Evolutionary conservation across 2,113 vertebrate species (phyloP).

Genomic region (Chaenocephalus aceratus): DNA sequence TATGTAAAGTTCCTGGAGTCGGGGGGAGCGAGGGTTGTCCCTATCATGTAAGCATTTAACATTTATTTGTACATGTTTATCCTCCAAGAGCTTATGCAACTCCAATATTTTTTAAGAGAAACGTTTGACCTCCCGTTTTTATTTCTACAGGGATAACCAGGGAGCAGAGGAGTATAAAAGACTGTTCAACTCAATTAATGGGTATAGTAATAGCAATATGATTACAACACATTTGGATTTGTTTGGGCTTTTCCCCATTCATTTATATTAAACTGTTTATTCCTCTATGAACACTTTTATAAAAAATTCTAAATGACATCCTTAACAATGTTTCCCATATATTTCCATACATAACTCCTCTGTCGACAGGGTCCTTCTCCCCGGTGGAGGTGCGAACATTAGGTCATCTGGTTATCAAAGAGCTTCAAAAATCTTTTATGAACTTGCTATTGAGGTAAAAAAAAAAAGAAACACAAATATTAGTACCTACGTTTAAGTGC

Average conservation of each 20-base stretch:
- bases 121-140: background rate
- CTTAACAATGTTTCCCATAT: too few relatives aligned
- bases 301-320: too few relatives aligned
- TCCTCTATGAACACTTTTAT: too few relatives aligned
- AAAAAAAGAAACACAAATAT: background rate
- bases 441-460: conserved; percentile 87
- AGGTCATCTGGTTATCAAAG: conserved; percentile 85
- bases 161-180: conserved; percentile 82
- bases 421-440: conserved; percentile 87
- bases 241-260: too few relatives aligned
- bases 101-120: background rate
- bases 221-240: too few relatives aligned
- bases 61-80: too few relatives aligned
- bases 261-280: too few relatives aligned
- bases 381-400: conserved; percentile 88
- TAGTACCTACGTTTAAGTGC: rapidly evolving
- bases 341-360: background rate
- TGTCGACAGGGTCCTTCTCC: conserved; percentile 87
- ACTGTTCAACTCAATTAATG: conserved; percentile 92
- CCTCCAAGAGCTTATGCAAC: background rate
- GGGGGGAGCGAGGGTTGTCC: conserved; percentile 91
- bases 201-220: conserved; percentile 77
- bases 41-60: conserved; percentile 86
- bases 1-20: conserved; percentile 96
- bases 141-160: conserved; percentile 85